Conservation (phyloP, 2,797 vertebrate genomes). For the Paedocypris micromegethes region DNA sequence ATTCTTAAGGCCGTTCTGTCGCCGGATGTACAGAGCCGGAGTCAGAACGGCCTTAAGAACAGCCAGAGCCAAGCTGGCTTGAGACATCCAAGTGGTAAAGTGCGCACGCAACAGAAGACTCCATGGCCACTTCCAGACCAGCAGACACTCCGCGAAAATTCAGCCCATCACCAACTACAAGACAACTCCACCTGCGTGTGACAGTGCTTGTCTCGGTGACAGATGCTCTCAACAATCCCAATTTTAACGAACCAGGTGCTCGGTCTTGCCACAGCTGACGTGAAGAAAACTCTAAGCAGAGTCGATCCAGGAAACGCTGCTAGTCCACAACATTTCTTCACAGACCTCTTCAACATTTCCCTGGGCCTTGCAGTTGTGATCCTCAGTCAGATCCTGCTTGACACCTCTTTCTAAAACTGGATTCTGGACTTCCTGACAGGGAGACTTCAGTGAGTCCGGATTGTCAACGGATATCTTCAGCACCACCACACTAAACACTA, state of each 20-base stretch:
- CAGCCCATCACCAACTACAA: not conserved
- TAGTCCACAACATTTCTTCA: not conserved
- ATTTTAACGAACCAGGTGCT: not conserved
- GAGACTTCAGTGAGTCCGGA: too few species aligned
- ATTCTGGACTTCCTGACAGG: not conserved
- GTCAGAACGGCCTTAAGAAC: too few species aligned
- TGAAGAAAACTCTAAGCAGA: not conserved
- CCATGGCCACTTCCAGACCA: too few species aligned
- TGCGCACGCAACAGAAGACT: too few species aligned
- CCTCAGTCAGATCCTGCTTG: not conserved
- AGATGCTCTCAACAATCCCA: not conserved
- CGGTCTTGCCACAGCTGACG: not conserved
- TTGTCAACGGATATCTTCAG: too few species aligned
- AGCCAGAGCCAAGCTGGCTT: too few species aligned
- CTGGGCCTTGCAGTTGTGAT: not conserved
- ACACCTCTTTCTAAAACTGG: not conserved
- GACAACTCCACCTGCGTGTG: not conserved
- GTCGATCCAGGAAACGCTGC: not conserved
- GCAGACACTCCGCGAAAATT: too few species aligned
- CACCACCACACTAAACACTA: too few species aligned
- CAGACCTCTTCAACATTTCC: not conserved
- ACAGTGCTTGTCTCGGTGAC: not conserved
- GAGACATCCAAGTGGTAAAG: too few species aligned
- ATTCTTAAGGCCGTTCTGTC: too few species aligned
- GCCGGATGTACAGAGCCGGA: too few species aligned